These are phyloP conservation scores for Nasonia vitripennis DNA, from an alignment of 1,140 invertebrate genomes.

Conservation along the genomic window DNA sequence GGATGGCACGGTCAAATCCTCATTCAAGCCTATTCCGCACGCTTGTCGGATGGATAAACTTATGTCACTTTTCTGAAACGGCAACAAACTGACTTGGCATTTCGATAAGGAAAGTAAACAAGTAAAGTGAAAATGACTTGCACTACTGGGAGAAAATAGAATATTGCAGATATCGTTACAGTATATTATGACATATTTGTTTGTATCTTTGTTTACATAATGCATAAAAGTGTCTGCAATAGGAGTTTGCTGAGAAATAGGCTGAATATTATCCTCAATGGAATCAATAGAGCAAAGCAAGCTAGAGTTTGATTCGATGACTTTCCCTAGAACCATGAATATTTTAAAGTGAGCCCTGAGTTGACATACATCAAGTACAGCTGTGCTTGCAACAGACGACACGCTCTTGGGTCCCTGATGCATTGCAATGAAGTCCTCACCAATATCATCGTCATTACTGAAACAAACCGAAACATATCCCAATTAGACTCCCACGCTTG, in stretches of 20 bases:
- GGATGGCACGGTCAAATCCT: conserved; percentile 64
- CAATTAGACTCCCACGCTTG: neutral
- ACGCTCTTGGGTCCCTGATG: conserved; percentile 63
- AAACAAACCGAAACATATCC: conserved; percentile 15
- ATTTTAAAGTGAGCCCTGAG: neutral
- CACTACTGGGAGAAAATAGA: neutral
- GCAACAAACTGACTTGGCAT: neutral
- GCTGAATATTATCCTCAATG: no score
- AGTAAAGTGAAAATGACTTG: no score
- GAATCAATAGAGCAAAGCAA: no score
- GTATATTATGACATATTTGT: neutral
- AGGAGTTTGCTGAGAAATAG: no score
- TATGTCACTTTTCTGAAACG: conserved; percentile 76
- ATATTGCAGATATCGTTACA: neutral
- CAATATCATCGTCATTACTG: conserved; percentile 26
- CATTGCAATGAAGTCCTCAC: neutral
- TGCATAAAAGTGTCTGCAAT: neutral
- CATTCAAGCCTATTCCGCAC: conserved; percentile 68
- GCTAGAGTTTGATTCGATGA: no score
- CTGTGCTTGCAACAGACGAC: conserved; percentile 67
- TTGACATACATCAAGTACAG: conserved; percentile 72
- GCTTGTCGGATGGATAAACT: conserved; percentile 73
- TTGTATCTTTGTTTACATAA: neutral
- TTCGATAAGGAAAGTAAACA: no score
- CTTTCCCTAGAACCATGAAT: neutral